Evolutionary conservation across 2,888 invertebrate genomes (phyloP).

Genomic region (Aplocera efformata): DNA sequence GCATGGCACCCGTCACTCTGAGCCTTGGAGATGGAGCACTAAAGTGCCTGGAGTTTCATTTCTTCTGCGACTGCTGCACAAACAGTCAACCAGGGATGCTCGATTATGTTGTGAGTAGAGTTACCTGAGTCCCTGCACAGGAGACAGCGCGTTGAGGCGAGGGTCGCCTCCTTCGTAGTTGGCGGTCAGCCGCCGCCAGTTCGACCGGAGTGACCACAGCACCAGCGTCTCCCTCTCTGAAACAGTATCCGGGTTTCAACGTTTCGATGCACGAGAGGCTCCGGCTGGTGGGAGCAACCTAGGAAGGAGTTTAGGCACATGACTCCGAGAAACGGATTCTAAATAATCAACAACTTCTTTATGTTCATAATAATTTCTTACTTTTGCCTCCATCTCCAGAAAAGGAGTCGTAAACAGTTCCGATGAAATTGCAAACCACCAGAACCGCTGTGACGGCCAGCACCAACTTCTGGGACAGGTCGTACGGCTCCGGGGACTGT

Average conservation of each 20-base stretch:
- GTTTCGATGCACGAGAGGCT: too few species aligned
- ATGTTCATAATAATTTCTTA: constrained; percentile 30
- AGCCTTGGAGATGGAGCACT: too few species aligned
- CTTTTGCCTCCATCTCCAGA: constrained; percentile 39
- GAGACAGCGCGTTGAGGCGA: constrained; percentile 38
- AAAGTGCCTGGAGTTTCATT: too few species aligned
- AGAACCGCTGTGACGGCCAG: constrained; percentile 32
- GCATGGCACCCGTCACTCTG: too few species aligned
- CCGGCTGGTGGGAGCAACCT: too few species aligned
- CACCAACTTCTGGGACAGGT: constrained; percentile 36
- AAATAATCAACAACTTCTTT: too few species aligned
- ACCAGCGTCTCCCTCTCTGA: constrained; percentile 42
- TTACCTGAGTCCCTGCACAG: constrained; percentile 54
- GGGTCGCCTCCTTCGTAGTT: constrained; percentile 45
- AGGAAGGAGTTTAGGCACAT: too few species aligned
- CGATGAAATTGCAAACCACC: constrained; percentile 37
- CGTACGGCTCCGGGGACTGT: constrained; percentile 28
- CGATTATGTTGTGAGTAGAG: not conserved
- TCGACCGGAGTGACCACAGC: constrained; percentile 50
- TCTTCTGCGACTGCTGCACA: too few species aligned
- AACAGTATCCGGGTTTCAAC: constrained; percentile 5
- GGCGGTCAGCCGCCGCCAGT: constrained; percentile 50
- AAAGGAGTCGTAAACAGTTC: constrained; percentile 45
- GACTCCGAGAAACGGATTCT: too few species aligned
- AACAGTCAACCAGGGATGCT: too few species aligned